Evolutionary conservation across 1,140 invertebrate species (phyloP), one percentile per base, ranked within the genome.

Genomic region (Pseudomyrmex dendroicus): DNA sequence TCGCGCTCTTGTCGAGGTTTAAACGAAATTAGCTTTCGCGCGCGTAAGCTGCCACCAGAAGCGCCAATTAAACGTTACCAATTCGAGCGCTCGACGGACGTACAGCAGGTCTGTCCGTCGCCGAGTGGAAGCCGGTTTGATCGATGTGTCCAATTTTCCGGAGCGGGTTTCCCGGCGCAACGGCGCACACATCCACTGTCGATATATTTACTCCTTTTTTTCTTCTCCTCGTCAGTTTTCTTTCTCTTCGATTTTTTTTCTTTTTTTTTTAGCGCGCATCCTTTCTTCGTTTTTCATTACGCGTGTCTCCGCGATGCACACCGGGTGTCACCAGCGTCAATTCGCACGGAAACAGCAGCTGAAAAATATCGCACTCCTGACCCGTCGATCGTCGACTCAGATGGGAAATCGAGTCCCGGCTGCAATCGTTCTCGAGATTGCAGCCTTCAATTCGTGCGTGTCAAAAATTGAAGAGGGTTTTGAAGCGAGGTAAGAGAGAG

Each of bases 311-410:
- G 22, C 73, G 82, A 77, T 76, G 82, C 70, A 76, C 82, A 66
- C 82, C 82, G 82, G 62, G 59, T 83, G 82, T 83, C 67, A 70
- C 63, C 83, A 25, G 67, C 46, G 59, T 70, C 70, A 86, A 57
- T 74, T 86, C 78, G 54, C 61, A 64, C 74, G 83, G 80, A 87
- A 89, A 84, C 85, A 72, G 57, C 76, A 84, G 82, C 63, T 59
- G 85, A 86, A 84, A 88, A 88, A 89, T 85, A 86, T 86, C 80
- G 82, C 73, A 63, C 56, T 68, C 25, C 35, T 64, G 80, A 86
- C 68, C 67, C 84, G 87, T 90, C 84, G 87, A 90, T 77, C 68
- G 83, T 78, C 72, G 83, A 88, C 83, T 84, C 85, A 83, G 74
- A 82, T 84, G 76, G 76, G 83, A 84, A 35, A 84, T 80, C 74